Percentiles rank a stretch among this genome's conserved stretches.
phyloP scores from a whole-genome alignment of 2,888 invertebrate species.

The Latrodectus hesperus region DNA sequence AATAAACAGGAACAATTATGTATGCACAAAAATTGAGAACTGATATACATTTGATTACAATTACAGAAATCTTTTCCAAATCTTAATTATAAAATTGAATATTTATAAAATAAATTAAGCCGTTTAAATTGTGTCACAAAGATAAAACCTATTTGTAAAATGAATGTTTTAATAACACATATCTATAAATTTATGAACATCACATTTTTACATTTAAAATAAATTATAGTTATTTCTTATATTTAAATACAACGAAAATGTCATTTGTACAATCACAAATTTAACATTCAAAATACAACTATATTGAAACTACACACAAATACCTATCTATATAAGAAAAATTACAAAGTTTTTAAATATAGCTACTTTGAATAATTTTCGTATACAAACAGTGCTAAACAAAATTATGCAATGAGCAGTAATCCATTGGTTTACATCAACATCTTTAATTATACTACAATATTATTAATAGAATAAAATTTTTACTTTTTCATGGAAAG shows the following conservation, averaged over 20 bases:
- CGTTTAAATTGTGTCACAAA: neutral
- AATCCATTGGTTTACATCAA: conserved; percentile 27
- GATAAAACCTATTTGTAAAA: neutral
- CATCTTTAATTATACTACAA: conserved; percentile 33
- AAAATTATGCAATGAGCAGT: conserved; percentile 43
- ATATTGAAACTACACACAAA: conserved; percentile 52
- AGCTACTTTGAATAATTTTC: conserved; percentile 59
- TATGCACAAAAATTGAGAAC: conserved; percentile 24
- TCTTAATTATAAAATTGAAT: neutral
- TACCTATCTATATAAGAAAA: conserved; percentile 35
- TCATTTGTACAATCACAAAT: conserved; percentile 50
- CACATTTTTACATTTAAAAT: conserved; percentile 48
- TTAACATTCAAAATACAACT: conserved; percentile 45
- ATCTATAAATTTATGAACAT: conserved; percentile 49
- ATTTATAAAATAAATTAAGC: neutral
- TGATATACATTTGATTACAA: neutral
- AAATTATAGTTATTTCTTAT: conserved; percentile 38
- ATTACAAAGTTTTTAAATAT: conserved; percentile 26
- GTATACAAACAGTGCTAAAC: conserved; percentile 56
- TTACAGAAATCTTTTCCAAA: neutral
- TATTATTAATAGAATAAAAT: conserved; percentile 40
- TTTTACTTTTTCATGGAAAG: conserved; percentile 45
- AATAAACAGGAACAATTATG: conserved; percentile 18
- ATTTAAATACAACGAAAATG: conserved; percentile 14
- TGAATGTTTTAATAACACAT: conserved; percentile 12